Evolutionary conservation across 2,113 vertebrate genomes (phyloP), one percentile per base, ranked within the genome.

Genomic region (Edolisoma coerulescens): DNA sequence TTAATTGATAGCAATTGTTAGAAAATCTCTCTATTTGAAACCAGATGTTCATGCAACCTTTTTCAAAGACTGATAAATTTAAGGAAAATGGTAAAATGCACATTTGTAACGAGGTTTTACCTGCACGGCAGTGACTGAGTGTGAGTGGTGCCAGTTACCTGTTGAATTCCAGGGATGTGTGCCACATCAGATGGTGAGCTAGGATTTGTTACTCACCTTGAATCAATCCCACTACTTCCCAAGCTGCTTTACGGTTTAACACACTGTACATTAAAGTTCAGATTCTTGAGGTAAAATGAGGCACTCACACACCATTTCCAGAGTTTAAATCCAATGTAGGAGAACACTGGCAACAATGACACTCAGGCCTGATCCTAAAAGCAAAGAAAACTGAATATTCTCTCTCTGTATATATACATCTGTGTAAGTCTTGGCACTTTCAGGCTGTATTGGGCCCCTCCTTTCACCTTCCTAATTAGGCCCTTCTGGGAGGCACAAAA

Each of bases 71-170:
- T 35, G 30, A 77, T 35, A 21, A 81, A 59, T 45, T 67, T 57
- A 63, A 78, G 24, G 11, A 61, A 93, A 83, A 63, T 15, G 6
- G 21, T 44, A 67, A 63, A 78, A 75, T 1, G 14, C 13, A 18
- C 32, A 59, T 16, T 2, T 76, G 18, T 49, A 59, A 75, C 0
- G 1, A 75, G 39, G 26, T 1, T 1, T 44, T 47, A 24, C 16
- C 16, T 50, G 21, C 30, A 22, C 8, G 13, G 53, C 49, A 45
- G 42, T 20, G 41, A 44, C 44, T 28, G 54, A 77, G 10, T 0
- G 0, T 19, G 39, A 28, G 7, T 71, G 26, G 18, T 61, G 33
- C 8, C 5, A 1, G 6, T 10, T 45, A 23, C n/a, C 16, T 49
- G 16, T 4, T 56, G 69, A 49, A 82, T 84, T 89, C 45, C 57